phyloP scores from a whole-genome alignment of 2,888 invertebrate species.

The Lithophane ornitopus region DNA sequence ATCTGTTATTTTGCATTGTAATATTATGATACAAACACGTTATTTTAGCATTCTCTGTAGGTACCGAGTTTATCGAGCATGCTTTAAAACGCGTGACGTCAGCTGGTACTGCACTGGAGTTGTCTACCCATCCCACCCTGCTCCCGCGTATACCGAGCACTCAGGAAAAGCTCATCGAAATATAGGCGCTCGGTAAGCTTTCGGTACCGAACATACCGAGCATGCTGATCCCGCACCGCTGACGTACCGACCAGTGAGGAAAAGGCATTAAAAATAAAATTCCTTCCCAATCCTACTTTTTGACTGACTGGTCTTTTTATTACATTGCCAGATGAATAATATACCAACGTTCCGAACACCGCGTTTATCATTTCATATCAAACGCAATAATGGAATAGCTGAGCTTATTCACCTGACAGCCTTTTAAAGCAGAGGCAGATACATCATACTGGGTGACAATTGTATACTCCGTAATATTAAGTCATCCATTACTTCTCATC shows the following conservation, averaged over 20 bases:
- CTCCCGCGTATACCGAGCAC: no score
- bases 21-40: neutral
- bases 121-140: no score
- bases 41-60: neutral
- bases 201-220: no score
- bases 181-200: no score
- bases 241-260: no score
- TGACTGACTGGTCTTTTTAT: neutral
- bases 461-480: neutral
- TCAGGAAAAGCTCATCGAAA: no score
- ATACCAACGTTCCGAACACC: neutral
- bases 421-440: neutral
- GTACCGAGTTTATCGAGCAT: no score
- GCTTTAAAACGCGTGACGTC: no score
- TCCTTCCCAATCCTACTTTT: neutral
- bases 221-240: no score
- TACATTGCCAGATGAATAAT: neutral
- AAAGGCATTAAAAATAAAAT: neutral
- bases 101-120: no score
- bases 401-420: neutral
- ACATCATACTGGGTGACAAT: neutral
- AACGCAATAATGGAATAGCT: conserved; percentile 1
- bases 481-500: neutral
- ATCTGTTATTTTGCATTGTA: neutral
- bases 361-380: neutral